Evolutionary conservation across 2,888 invertebrate genomes (phyloP), one percentile per base, ranked within the genome.

Genomic region (Isoperla grammatica): DNA sequence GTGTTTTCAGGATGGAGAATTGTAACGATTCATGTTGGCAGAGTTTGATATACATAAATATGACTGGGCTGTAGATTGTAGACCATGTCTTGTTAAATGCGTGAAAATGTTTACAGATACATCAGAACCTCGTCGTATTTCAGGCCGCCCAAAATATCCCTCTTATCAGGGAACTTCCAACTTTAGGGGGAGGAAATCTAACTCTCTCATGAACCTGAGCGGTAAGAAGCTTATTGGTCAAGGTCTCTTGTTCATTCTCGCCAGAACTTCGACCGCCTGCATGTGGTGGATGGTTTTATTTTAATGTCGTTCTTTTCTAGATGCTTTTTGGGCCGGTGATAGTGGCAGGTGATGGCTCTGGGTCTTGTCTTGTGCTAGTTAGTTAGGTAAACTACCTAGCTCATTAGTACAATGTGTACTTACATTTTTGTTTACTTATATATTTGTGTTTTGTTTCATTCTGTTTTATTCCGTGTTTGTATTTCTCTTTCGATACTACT

Each of bases 141-240:
- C 87, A 80, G 86, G 86, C 82, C 84, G 87, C 81, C 84, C 86
- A 84, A 87, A 87, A 84, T 87, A 86, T 83, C 81, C 86, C 78
- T 85, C 85, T 82, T 86, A 86, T 85, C 86, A 86, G 85, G 79
- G 46, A 17, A 37, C 53, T 12, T 53, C 53, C 37, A 89, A 88
- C 88, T 88, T 90, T 86, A 89, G 89, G 83, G 82, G 81, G 72
- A 87, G 91, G 86, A 91, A 91, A 83, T 91, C 91, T 81, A 91
- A 89, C 86, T 92, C 91, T 78, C 86, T 92, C 82, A 90, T 92
- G 90, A 92, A 92, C 85, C 84, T 92, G 84, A 90, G 90, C 85
- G 91, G 92, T 92, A 91, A 92, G 91, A 84, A 29, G 29, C 29
- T 29, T 29, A 29, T 29, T 29, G 29, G 29, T 29, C 29, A 29